A percentile compares a stretch with the other conserved stretches of the same genome.
Conservation (phyloP, 2,888 invertebrate species). For the Ectemnius continuus region DNA sequence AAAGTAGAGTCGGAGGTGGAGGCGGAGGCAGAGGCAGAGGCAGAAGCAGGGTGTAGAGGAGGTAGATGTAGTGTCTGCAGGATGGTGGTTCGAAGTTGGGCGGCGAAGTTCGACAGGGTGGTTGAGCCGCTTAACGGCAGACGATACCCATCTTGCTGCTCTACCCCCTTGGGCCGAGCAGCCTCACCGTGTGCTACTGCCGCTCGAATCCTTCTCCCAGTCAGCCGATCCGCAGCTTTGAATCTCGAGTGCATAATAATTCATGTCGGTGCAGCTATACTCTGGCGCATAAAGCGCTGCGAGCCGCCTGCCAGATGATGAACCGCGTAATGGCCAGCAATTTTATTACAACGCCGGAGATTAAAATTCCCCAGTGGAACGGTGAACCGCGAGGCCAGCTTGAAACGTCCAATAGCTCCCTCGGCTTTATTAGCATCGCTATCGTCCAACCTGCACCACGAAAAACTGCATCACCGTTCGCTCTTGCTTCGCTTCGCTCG, state of each 20-base stretch:
- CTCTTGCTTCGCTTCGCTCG: not conserved
- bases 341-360: constrained; percentile 26
- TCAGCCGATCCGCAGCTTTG: constrained; percentile 38
- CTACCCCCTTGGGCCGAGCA: constrained; percentile 46
- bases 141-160: constrained; percentile 61
- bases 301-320: constrained; percentile 8
- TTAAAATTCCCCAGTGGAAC: constrained; percentile 27
- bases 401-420: constrained; percentile 22
- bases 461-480: too few relatives aligned
- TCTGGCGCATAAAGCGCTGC: not conserved
- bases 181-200: constrained; percentile 4
- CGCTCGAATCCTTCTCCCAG: constrained; percentile 36
- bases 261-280: constrained; percentile 45
- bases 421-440: constrained; percentile 27
- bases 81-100: constrained; percentile 21
- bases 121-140: constrained; percentile 67
- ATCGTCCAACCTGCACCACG: not conserved
- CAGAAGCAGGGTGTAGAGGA: not conserved
- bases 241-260: constrained; percentile 54
- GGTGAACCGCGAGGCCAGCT: constrained; percentile 25
- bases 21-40: not conserved
- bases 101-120: constrained; percentile 48
- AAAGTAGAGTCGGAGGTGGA: constrained; percentile 2
- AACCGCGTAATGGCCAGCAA: constrained; percentile 14
- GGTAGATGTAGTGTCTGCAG: too few relatives aligned